A percentile compares a stretch with the other conserved stretches of the same genome.
Evolutionary conservation across 1,140 invertebrate genomes (phyloP).

Genomic region (Pseudomyrmex gracilis): DNA sequence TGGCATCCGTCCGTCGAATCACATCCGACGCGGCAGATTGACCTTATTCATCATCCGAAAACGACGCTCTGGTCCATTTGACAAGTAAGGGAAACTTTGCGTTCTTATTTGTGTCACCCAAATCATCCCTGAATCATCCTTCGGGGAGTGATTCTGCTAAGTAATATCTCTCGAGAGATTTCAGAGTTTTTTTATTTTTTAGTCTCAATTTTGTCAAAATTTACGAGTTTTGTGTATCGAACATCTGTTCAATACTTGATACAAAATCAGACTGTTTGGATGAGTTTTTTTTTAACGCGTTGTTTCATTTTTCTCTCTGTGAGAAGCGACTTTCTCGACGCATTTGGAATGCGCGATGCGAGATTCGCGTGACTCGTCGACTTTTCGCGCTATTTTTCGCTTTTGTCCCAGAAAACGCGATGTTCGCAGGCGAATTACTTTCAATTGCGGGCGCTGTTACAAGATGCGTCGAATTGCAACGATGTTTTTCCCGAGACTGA

Average conservation of each 20-base stretch:
- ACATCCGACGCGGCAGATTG: constrained; percentile 20
- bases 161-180: too few relatives aligned
- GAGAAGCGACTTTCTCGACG: not conserved
- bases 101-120: constrained; percentile 12
- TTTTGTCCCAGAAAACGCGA: constrained; percentile 29
- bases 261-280: not conserved
- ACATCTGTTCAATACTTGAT: not conserved
- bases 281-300: not conserved
- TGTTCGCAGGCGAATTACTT: constrained; percentile 1
- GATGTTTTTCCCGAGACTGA: not conserved
- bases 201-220: not conserved
- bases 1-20: constrained; percentile 36
- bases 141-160: too few relatives aligned
- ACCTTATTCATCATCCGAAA: constrained; percentile 44
- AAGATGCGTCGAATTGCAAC: constrained; percentile 1
- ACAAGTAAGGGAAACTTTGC: not conserved
- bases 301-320: not conserved
- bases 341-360: not conserved
- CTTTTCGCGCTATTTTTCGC: constrained; percentile 15
- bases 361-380: not conserved
- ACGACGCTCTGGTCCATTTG: constrained; percentile 39
- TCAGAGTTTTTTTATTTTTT: not conserved
- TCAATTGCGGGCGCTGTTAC: not conserved
- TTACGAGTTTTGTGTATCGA: not conserved
- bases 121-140: not conserved